phyloP scores from a whole-genome alignment of 2,888 invertebrate genomes.

The Ceratothoa steindachneri region DNA sequence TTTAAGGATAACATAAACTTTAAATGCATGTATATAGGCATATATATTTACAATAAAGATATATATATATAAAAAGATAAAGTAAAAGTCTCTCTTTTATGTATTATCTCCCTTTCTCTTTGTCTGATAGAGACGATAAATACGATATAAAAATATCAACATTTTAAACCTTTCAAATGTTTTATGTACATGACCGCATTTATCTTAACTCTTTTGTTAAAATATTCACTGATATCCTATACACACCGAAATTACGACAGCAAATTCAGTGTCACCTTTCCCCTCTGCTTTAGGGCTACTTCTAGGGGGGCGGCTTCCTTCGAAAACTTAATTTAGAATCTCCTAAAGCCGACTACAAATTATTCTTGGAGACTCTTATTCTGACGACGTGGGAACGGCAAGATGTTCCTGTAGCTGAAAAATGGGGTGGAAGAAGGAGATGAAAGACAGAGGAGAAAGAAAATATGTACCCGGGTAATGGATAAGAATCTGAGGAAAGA shows the following conservation, averaged over 20 bases:
- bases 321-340: slow-evolving; percentile 35
- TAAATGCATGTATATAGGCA: neutral
- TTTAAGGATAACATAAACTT: neutral
- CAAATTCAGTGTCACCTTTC: neutral
- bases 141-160: too few relatives aligned
- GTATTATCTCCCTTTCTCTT: too few relatives aligned
- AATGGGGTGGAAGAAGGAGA: neutral
- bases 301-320: neutral
- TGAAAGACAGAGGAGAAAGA: neutral
- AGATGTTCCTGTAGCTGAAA: neutral
- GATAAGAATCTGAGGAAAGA: neutral
- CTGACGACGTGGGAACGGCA: slow-evolving; percentile 17
- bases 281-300: neutral
- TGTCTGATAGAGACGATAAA: too few relatives aligned
- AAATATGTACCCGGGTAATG: neutral
- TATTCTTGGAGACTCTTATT: slow-evolving; percentile 22
- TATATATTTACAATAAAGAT: neutral
- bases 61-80: neutral
- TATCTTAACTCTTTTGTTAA: slow-evolving; percentile 5
- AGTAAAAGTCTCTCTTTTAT: too few relatives aligned
- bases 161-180: neutral
- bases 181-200: neutral
- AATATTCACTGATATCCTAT: slow-evolving; percentile 10
- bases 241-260: neutral
- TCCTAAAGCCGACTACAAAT: slow-evolving; percentile 38